Evolutionary conservation across 1,140 invertebrate species (phyloP), one percentile per base, ranked within the genome.

Genomic region (Stegodyphus dumicola): DNA sequence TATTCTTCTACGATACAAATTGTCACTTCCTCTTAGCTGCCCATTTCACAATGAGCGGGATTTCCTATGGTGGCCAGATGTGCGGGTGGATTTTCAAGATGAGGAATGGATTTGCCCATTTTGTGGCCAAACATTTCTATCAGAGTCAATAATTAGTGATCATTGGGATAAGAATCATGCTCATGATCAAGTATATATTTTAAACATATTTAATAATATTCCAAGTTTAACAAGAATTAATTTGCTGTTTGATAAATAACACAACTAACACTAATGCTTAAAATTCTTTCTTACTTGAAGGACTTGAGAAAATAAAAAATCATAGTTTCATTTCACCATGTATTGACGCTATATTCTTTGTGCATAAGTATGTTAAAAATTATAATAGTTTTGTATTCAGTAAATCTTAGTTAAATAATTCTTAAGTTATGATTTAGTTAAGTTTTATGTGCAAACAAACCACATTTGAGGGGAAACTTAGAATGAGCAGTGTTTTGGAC

Each of bases 71-170:
- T 88, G 88, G 88, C 88, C 88, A 66, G 76, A 88, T 52, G 51
- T 64, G 18, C 64, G 96, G 90, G 93, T 94, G 73, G 94, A 95
- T 2, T 95, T 97, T 90, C 80, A 88, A 51, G 87, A 90, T 69
- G 90, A 96, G 90, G 60, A 70, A 3, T 98, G 96, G 96, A 95
- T 94, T 1, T 98, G 97, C 90, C 94, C 95, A 65, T 93, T 96
- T 84, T 98, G 97, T 92, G 96, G 96, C 78, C 96, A 97, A 91
- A 95, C 94, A 54, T 98, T 98, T 91, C 94, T 95, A 90, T 94
- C 95, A 89, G 96, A 98, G 90, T 93, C 94, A 90, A 94, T 95
- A 90, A 91, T 98, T 85, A 96, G 97, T 90, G 92, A 93, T 83
- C 97, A 98, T 90, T 97, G 97, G 92, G 95, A 96, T 91, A 95